phyloP scores from a whole-genome alignment of 2,113 vertebrate genomes.

The rat (Rattus norvegicus) region DNA sequence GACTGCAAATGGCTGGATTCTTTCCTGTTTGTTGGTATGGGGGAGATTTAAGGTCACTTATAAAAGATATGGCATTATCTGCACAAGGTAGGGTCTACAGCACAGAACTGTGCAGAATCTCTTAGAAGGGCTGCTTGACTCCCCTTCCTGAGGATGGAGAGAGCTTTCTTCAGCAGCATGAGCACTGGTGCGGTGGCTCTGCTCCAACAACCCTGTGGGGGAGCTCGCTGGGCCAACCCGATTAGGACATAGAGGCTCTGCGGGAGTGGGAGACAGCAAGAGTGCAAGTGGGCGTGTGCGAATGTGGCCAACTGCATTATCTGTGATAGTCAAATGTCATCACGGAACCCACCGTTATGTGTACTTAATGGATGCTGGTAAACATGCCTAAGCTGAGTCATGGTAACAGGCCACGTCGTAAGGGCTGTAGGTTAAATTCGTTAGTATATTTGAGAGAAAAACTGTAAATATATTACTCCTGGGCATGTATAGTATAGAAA shows the following conservation, averaged over 20 bases:
- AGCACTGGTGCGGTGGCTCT: neutral
- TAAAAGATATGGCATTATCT: neutral
- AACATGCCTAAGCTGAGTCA: neutral
- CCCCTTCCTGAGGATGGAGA: neutral
- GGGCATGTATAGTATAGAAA: slow-evolving; percentile 1
- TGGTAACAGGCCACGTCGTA: slow-evolving; percentile 15
- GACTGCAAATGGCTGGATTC: neutral
- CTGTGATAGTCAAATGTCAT: neutral
- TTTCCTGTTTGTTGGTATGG: slow-evolving; percentile 29
- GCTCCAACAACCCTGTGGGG: too few relatives aligned
- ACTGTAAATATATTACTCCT: slow-evolving; percentile 30
- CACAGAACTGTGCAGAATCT: too few relatives aligned
- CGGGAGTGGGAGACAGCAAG: neutral
- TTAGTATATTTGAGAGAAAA: slow-evolving; percentile 2
- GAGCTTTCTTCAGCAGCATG: neutral
- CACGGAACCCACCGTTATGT: too few relatives aligned
- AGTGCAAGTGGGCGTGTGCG: neutral
- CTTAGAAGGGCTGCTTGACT: too few relatives aligned
- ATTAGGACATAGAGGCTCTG: neutral
- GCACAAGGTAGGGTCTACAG: too few relatives aligned
- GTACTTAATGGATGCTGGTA: neutral
- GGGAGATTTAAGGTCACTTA: slow-evolving; percentile 48
- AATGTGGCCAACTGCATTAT: neutral
- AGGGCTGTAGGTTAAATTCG: neutral
- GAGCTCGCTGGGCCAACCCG: too few relatives aligned